phyloP scores from a whole-genome alignment of 2,113 vertebrate genomes.

The Datnioides undecimradiatus region DNA sequence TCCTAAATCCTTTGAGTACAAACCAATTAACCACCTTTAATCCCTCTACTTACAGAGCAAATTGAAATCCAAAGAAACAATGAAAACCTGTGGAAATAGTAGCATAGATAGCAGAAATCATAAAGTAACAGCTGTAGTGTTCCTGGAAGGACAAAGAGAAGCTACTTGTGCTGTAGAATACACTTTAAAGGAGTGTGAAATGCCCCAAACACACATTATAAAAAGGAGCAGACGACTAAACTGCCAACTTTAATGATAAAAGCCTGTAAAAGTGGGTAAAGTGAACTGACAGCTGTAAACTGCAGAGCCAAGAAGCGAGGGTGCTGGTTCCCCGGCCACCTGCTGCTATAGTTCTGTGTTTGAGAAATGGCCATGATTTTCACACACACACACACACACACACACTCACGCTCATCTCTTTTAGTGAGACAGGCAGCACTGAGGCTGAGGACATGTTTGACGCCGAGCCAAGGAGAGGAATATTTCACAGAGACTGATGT shows the following conservation, averaged over 20 bases:
- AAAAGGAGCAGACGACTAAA: not conserved
- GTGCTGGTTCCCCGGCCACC: slow-evolving; percentile 20
- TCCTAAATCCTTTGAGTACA: slow-evolving; percentile 47
- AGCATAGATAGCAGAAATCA: slow-evolving; percentile 28
- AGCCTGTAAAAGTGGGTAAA: not conserved
- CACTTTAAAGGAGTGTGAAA: not conserved
- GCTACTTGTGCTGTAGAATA: not conserved
- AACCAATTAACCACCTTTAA: slow-evolving; percentile 59
- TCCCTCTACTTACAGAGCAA: slow-evolving; percentile 49
- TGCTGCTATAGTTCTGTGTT: slow-evolving; percentile 35
- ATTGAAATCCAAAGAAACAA: slow-evolving; percentile 50
- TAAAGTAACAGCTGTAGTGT: slow-evolving; percentile 30
- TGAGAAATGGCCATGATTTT: slow-evolving; percentile 51
- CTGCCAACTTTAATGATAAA: slow-evolving; percentile 18
- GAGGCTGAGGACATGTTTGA: slow-evolving; percentile 43
- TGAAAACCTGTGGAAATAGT: slow-evolving; percentile 1
- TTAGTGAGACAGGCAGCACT: slow-evolving; percentile 35
- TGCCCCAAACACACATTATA: not conserved
- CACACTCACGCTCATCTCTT: slow-evolving; percentile 29
- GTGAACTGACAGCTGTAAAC: not conserved
- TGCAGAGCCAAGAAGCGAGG: not conserved
- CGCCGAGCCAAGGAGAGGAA: slow-evolving; percentile 46
- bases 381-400: not conserved
- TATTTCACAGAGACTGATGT: slow-evolving; percentile 58
- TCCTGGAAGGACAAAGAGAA: slow-evolving; percentile 19